phyloP scores from a whole-genome alignment of 1,140 invertebrate species.

The Zaprionus ghesquierei region DNA sequence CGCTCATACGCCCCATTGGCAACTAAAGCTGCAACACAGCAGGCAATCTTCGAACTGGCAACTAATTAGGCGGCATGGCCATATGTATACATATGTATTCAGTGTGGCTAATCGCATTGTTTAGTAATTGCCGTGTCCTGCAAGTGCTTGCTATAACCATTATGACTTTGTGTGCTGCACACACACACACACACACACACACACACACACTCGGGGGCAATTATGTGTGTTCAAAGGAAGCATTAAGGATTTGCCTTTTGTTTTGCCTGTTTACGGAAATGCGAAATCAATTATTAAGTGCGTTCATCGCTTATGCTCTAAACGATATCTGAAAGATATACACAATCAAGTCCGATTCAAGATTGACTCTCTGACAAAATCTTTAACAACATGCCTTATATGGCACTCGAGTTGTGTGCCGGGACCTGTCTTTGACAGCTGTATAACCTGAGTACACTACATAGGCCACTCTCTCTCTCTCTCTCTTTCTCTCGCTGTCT shows the following conservation, averaged over 20 bases:
- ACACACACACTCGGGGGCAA: conserved; percentile 9
- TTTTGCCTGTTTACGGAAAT: not conserved
- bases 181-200: too few species aligned
- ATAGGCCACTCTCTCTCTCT: too few species aligned
- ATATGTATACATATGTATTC: not conserved
- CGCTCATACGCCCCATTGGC: conserved; percentile 15
- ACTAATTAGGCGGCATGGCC: conserved; percentile 13
- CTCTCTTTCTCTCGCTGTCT: too few species aligned
- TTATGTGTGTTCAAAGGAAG: not conserved
- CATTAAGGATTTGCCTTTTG: not conserved
- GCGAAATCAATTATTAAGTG: not conserved
- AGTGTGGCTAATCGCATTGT: not conserved
- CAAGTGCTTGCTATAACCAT: conserved; percentile 7
- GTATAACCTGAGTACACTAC: conserved; percentile 1
- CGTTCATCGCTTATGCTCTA: not conserved
- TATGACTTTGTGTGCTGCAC: not conserved
- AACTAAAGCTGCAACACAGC: not conserved
- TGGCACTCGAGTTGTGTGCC: not conserved
- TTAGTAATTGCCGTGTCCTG: conserved; percentile 11
- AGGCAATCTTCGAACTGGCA: not conserved
- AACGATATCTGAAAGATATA: not conserved
- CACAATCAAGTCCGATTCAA: too few species aligned
- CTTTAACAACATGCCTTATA: not conserved
- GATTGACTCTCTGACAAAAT: not conserved
- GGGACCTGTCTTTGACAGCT: too few species aligned